A percentile compares a stretch with the other conserved stretches of the same genome.
Evolutionary conservation across 2,113 vertebrate genomes (phyloP).

Genomic region (Plestiodon gilberti): DNA sequence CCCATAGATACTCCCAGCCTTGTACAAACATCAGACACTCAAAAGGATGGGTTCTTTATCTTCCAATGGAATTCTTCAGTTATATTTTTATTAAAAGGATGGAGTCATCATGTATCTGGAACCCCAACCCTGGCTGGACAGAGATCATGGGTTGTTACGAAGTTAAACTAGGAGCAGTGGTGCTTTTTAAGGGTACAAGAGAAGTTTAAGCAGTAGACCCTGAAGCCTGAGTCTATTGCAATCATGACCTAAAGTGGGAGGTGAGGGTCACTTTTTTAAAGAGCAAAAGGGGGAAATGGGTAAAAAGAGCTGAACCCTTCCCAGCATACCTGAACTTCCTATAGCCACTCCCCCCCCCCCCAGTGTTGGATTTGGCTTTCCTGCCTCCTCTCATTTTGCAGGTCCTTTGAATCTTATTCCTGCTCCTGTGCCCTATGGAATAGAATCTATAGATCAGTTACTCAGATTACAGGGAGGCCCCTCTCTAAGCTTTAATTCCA

Average conservation of each 20-base stretch:
- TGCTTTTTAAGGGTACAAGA: not conserved
- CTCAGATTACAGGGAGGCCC: too few species aligned
- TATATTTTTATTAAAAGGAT: not conserved
- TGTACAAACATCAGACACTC: not conserved
- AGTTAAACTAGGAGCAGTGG: not conserved
- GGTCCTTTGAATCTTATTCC: not conserved
- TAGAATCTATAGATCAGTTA: not conserved
- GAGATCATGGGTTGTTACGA: not conserved
- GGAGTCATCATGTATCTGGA: not conserved
- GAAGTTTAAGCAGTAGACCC: not conserved
- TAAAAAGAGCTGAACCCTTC: too few species aligned
- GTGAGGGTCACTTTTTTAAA: too few species aligned
- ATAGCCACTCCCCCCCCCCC: too few species aligned
- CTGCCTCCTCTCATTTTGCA: too few species aligned
- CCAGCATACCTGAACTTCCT: too few species aligned
- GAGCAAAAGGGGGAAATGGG: too few species aligned
- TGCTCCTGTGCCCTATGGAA: not conserved
- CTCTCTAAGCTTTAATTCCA: too few species aligned
- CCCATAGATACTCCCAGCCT: not conserved
- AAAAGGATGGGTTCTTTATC: not conserved
- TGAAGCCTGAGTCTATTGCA: not conserved
- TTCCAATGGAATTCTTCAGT: not conserved
- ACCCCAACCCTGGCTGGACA: not conserved
- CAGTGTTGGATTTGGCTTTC: too few species aligned
- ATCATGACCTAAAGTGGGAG: not conserved